Evolutionary conservation across 2,113 vertebrate genomes (phyloP), one percentile per base, ranked within the genome.

Genomic region (Sinocyclocheilus rhinocerous): DNA sequence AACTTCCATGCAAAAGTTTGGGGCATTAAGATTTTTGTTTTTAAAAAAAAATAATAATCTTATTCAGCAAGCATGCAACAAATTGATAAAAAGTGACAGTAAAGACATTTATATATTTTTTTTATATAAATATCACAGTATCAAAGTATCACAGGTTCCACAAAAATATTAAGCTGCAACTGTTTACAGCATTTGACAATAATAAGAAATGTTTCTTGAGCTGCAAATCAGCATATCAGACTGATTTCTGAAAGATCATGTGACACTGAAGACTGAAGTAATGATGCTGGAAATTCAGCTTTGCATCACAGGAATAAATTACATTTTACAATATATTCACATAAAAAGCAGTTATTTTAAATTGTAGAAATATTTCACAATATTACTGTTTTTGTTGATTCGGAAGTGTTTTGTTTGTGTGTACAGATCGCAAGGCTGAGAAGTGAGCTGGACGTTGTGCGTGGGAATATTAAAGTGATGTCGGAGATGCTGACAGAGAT

Each of bases 401-500:
- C 9, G 3, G 33, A 22, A 11, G 45, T 1, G 76, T 1, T 76
- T 12, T 88, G 39, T 91, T 73, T 85, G 48, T 86, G 77, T 81
- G 18, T 15, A n/a, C 88, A 99, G 98, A 96, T 99, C 36, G 97
- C 96, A 65, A 95, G 97, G 76, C 96, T 99, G 91, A 96, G 97
- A 63, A 98, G 97, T 4, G 98, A 99, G 84, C 94, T 99, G 90
- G 98, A 99, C 33, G 89, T 99, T 2, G 98, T 99, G 78, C 97
- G 97, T 86, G 97, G 98, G 80, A 99, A 99, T 89, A 95, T 97
- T 9, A 99, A 99, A 93, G 98, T 99, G 87, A 99, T 99, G 98
- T 99, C 98, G 4, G 97, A 99, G 94, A 99, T 99, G 98, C 93
- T 99, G 57, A 99, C 97, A 0, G 98, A 99, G 94, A 97, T 99